Percentiles rank a stretch among this genome's conserved stretches.
Evolutionary conservation across 2,797 vertebrate genomes (phyloP).

Genomic region (Thripadectes ignobilis): DNA sequence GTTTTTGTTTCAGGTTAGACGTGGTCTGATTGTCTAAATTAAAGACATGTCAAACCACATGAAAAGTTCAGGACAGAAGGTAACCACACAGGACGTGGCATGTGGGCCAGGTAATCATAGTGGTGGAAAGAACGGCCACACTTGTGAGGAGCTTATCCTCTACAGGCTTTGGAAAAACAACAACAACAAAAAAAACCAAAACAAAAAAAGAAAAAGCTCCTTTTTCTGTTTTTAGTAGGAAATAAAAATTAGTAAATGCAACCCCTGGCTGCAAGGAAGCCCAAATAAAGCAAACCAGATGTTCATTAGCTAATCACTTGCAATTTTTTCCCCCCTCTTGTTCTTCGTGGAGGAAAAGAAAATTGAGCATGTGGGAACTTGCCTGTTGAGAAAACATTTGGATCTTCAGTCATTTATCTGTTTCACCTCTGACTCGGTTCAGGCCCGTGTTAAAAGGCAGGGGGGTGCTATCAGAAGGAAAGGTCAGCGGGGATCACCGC

Average conservation of each 20-base stretch:
- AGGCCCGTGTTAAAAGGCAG: constrained; percentile 47
- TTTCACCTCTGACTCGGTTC: constrained; percentile 60
- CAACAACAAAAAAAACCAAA: neutral
- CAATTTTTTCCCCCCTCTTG: constrained; percentile 8
- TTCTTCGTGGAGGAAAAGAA: constrained; percentile 49
- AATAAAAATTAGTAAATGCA: constrained; percentile 62
- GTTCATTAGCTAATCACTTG: constrained; percentile 59
- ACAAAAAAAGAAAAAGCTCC: neutral
- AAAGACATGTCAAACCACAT: constrained; percentile 74
- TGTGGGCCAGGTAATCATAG: constrained; percentile 60
- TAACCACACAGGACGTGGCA: constrained; percentile 72
- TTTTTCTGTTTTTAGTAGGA: constrained; percentile 46
- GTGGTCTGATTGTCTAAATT: constrained; percentile 69
- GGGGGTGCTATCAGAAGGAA: constrained; percentile 54
- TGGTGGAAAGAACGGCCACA: constrained; percentile 23
- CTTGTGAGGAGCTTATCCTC: constrained; percentile 35
- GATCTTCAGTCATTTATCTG: constrained; percentile 64
- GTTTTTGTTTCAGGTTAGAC: constrained; percentile 66
- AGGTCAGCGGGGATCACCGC: constrained; percentile 64
- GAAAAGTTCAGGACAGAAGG: constrained; percentile 63
- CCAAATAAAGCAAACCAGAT: constrained; percentile 58
- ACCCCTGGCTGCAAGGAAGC: constrained; percentile 41
- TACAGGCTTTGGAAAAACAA: neutral
- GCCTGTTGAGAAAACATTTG: constrained; percentile 63
- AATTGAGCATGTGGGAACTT: constrained; percentile 57